These are phyloP conservation scores for Heliconius melpomene DNA, from an alignment of 1,140 invertebrate genomes.

Conservation along the genomic window DNA sequence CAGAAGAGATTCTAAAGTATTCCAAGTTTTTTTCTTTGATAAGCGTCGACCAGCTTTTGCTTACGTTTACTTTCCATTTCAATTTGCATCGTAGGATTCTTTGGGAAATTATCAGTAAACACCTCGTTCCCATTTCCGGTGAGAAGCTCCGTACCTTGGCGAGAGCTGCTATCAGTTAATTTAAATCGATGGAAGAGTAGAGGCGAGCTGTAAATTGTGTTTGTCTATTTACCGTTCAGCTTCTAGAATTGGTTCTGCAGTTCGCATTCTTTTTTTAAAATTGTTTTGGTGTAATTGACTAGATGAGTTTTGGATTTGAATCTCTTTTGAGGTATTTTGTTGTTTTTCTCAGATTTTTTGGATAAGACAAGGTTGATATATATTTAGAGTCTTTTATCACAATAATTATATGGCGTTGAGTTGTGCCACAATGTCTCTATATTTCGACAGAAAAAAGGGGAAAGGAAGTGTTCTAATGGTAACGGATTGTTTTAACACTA, in stretches of 20 bases:
- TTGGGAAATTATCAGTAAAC: conserved; percentile 29
- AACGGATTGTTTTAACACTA: too few species aligned
- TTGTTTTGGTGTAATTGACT: background rate
- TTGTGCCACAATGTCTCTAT: too few species aligned
- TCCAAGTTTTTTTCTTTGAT: conserved; percentile 11
- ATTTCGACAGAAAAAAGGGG: too few species aligned
- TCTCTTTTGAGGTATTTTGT: too few species aligned
- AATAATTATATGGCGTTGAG: too few species aligned
- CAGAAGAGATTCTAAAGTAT: background rate
- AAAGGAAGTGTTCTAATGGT: too few species aligned
- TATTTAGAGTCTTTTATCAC: too few species aligned
- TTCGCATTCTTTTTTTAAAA: background rate
- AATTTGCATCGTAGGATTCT: conserved; percentile 29
- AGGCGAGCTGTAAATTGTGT: conserved; percentile 2
- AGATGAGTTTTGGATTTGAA: too few species aligned
- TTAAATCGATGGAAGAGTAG: conserved; percentile 11
- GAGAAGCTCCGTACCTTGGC: background rate
- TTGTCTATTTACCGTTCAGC: background rate
- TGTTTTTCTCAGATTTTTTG: too few species aligned
- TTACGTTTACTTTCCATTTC: conserved; percentile 35
- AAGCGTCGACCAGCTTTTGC: conserved; percentile 2
- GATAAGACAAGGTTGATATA: too few species aligned
- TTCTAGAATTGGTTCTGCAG: background rate
- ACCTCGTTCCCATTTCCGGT: conserved; percentile 28
- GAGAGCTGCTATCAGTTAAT: conserved; percentile 17